phyloP scores from a whole-genome alignment of 1,140 invertebrate species.

The Octopus bimaculoides region DNA sequence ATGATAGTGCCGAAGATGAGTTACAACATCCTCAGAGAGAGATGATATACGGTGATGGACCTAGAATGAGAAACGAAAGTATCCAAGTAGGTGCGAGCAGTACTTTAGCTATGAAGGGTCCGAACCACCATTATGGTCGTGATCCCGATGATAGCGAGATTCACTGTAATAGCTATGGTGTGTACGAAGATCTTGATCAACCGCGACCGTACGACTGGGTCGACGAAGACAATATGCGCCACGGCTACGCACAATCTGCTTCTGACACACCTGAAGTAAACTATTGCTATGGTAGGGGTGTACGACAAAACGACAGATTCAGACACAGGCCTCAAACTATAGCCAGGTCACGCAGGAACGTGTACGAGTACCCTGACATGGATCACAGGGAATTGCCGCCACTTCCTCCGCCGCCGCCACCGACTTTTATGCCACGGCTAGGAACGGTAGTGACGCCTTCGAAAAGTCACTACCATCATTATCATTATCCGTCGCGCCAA shows the following conservation, averaged over 20 bases:
- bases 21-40: background rate
- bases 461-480: background rate
- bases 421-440: background rate
- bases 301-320: background rate
- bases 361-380: constrained; percentile 7
- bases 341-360: background rate
- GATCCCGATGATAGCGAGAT: background rate
- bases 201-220: background rate
- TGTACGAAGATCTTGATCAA: constrained; percentile 4
- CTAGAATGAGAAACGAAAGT: background rate
- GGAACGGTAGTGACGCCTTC: background rate
- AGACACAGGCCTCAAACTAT: background rate
- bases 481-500: background rate
- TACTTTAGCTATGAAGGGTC: background rate
- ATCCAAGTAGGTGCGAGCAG: constrained; percentile 5
- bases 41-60: background rate
- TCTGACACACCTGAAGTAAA: background rate
- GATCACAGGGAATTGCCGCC: background rate
- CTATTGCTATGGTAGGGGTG: background rate
- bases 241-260: background rate
- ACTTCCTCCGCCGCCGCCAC: background rate
- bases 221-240: background rate
- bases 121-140: background rate
- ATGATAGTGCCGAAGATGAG: background rate
- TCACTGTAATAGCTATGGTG: background rate